Conservation (phyloP, 2,797 vertebrate genomes). For the Malacoctenus gilli region DNA sequence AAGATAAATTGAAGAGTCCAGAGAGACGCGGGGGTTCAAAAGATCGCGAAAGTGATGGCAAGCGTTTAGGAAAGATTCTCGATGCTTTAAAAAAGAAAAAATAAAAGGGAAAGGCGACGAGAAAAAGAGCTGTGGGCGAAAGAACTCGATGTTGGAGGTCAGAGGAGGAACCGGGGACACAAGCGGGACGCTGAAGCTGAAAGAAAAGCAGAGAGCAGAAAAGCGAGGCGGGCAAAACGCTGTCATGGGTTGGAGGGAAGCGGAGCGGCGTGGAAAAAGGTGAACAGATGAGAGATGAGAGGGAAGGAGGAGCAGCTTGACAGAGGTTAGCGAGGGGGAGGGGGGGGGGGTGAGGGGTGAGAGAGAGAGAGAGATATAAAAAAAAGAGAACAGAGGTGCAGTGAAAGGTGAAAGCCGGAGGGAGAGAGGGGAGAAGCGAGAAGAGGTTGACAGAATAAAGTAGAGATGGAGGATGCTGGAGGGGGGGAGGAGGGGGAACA, state of each 20-base stretch:
- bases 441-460: constrained; percentile 52
- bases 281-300: constrained; percentile 55
- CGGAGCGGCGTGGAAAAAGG: constrained; percentile 22
- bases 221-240: constrained; percentile 27
- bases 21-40: constrained; percentile 41
- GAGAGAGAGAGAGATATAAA: constrained; percentile 10
- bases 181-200: constrained; percentile 20
- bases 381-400: constrained; percentile 40
- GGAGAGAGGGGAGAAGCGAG: constrained; percentile 22
- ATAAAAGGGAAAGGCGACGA: constrained; percentile 44
- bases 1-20: constrained; percentile 32
- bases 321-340: constrained; percentile 37
- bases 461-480: constrained; percentile 31
- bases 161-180: constrained; percentile 35
- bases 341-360: constrained; percentile 22
- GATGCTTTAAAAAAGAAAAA: constrained; percentile 13
- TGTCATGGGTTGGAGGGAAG: constrained; percentile 33
- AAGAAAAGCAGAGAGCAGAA: constrained; percentile 16
- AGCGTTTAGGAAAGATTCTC: constrained; percentile 23
- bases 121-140: constrained; percentile 21
- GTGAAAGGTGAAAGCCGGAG: constrained; percentile 56
- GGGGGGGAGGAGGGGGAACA: constrained; percentile 35
- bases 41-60: constrained; percentile 36
- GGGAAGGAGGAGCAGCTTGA: constrained; percentile 40
- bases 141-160: constrained; percentile 38